Conservation (phyloP, 1,140 invertebrate genomes). For the Drosophila ohnishii region DNA sequence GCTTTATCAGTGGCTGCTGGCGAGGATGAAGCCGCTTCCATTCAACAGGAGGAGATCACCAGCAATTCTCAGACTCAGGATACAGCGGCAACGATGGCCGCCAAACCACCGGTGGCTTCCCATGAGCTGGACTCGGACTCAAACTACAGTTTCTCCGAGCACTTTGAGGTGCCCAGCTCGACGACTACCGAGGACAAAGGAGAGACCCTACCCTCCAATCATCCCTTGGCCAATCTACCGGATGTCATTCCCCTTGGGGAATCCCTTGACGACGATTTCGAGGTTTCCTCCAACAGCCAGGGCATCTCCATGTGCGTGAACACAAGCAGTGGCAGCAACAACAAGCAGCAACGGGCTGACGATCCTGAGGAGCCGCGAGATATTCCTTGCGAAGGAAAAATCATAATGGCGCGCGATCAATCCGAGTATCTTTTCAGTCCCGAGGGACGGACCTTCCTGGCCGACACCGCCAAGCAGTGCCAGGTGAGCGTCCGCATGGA, state of each 20-base stretch:
- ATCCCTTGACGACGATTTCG: constrained; percentile 16
- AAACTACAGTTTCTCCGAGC: constrained; percentile 81
- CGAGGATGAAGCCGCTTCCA: neutral
- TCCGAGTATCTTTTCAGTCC: constrained; percentile 83
- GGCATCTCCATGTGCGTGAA: constrained; percentile 73
- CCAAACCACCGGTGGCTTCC: neutral
- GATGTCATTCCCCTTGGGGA: constrained; percentile 67
- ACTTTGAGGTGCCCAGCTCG: constrained; percentile 71
- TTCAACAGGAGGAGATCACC: constrained; percentile 44
- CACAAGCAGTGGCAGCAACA: constrained; percentile 1
- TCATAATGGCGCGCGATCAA: constrained; percentile 83
- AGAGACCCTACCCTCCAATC: constrained; percentile 1
- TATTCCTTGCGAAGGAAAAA: constrained; percentile 77
- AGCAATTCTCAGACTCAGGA: constrained; percentile 29
- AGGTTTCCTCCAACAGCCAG: constrained; percentile 19
- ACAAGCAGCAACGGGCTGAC: neutral
- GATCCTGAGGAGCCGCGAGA: constrained; percentile 32
- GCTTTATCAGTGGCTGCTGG: neutral
- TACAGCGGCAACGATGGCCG: neutral
- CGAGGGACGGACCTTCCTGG: constrained; percentile 83
- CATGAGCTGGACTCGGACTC: constrained; percentile 76
- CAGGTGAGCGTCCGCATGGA: constrained; percentile 82
- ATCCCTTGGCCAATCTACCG: constrained; percentile 51
- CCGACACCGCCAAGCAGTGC: constrained; percentile 73
- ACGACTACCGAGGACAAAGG: constrained; percentile 32